Percentiles rank a stretch among this genome's conserved stretches.
Conservation (phyloP, 2,797 vertebrate species). For the Eurystomus glaucurus region DNA sequence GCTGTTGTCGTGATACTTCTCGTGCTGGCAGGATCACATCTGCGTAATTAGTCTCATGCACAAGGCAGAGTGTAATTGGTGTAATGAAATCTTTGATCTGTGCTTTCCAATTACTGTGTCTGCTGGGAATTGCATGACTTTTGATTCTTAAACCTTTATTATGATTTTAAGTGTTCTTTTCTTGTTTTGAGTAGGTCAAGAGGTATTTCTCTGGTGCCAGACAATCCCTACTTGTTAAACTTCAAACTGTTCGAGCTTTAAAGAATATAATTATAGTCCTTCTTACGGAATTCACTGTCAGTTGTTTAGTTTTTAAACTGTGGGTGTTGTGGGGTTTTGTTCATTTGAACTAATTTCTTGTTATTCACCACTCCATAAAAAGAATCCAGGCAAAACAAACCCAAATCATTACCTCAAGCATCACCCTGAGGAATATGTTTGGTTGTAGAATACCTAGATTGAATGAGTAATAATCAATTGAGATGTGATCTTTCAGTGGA, state of each 20-base stretch:
- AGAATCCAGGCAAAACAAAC: not conserved
- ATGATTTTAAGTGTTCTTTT: not conserved
- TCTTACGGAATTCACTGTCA: not conserved
- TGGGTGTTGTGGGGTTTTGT: not conserved
- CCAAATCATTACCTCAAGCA: not conserved
- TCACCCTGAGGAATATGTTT: not conserved
- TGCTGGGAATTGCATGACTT: not conserved
- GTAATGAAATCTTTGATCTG: not conserved
- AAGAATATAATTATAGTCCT: not conserved
- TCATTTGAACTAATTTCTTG: not conserved
- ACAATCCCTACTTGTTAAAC: not conserved
- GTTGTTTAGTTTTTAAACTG: not conserved
- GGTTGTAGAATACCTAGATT: not conserved
- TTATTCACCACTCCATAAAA: not conserved
- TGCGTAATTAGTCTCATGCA: not conserved
- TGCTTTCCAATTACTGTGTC: not conserved
- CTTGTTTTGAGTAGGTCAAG: not conserved
- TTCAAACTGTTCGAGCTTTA: not conserved
- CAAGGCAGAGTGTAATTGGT: not conserved
- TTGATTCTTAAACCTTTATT: not conserved
- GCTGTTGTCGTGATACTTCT: not conserved
- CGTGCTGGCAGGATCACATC: not conserved
- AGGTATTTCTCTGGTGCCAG: not conserved
- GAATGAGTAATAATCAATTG: not conserved
- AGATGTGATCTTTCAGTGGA: not conserved